Evolutionary conservation across 2,888 invertebrate species (phyloP), one percentile per base, ranked within the genome.

Genomic region (Trachelus tabidus): DNA sequence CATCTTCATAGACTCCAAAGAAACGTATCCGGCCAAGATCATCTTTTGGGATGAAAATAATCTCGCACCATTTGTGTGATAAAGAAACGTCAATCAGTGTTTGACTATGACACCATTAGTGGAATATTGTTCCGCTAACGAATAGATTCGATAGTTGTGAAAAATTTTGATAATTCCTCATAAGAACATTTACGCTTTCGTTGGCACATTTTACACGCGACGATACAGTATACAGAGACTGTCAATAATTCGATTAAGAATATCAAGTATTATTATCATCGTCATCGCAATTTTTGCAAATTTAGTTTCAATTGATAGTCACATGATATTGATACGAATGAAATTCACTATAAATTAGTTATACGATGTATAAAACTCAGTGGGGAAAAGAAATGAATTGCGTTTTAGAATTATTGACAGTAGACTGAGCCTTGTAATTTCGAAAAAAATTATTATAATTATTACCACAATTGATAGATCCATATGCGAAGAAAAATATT

Each of bases 11-110:
- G 73, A 6, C 75, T 87, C 1, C 82, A 80, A 11, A 82, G 84
- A 73, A 86, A 86, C 71, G 80, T 77, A 0, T 86, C 86, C 1
- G 86, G 86, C 4, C 84, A 85, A 73, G 82, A 84, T 79, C 83
- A 81, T 76, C 73, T 76, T 56, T 68, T 75, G 12, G 30, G 23
- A 12, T 33, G 15, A 76, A 69, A 71, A n/a, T 37, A 11, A 73
- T 56, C 4, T 23, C 34, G 69, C 15, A 71, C 68, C 68, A 56
- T 77, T 73, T 71, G 35, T 9, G 56, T 23, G 23, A 56, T 9
- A 23, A 56, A 23, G 9, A 56, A 56, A 56, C 2, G 37, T 37
- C 15, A 56, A 23, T 40, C 23, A 23, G 15, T 23, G 23, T 56
- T 56, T 56, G 23, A 23, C 6, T 56, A 23, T 56, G 9, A 9